phyloP scores from a whole-genome alignment of 2,888 invertebrate genomes.

The Masnerella sp. region DNA sequence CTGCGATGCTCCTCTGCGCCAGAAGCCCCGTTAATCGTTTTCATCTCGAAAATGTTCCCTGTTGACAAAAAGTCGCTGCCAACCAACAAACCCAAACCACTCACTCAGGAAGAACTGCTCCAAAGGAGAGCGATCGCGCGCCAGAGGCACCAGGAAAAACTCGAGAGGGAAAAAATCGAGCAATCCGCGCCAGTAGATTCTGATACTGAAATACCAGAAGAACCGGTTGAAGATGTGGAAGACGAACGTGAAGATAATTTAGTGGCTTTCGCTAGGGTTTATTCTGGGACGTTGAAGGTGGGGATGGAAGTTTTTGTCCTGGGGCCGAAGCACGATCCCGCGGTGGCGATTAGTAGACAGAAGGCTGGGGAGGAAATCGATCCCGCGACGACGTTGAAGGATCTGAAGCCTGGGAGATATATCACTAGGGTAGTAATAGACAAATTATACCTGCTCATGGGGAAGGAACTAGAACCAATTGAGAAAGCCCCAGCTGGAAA shows the following conservation, averaged over 20 bases:
- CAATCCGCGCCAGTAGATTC: conserved; percentile 5
- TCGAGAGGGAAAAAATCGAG: conserved; percentile 71
- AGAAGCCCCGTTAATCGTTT: conserved; percentile 84
- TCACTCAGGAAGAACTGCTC: conserved; percentile 86
- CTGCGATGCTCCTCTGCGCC: conserved; percentile 83
- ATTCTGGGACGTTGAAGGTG: conserved; percentile 88
- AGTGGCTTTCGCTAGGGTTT: conserved; percentile 95
- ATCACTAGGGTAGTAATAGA: conserved; percentile 83
- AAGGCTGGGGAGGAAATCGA: conserved; percentile 78
- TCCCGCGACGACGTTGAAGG: conserved; percentile 80
- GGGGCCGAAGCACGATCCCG: conserved; percentile 93
- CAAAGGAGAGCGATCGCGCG: conserved; percentile 84
- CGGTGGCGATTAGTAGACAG: conserved; percentile 78
- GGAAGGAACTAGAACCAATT: conserved; percentile 90
- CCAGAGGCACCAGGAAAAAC: conserved; percentile 81
- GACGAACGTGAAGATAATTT: conserved; percentile 82
- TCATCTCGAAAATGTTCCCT: conserved; percentile 94
- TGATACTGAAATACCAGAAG: not conserved
- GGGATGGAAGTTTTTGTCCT: conserved; percentile 90
- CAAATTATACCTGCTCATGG: conserved; percentile 94
- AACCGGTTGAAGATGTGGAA: conserved; percentile 35
- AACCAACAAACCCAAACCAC: conserved; percentile 87
- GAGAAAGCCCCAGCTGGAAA: conserved; percentile 93
- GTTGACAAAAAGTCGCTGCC: conserved; percentile 87
- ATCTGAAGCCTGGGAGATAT: conserved; percentile 82